Evolutionary conservation across 1,140 invertebrate genomes (phyloP), one percentile per base, ranked within the genome.

Genomic region (Polypedilum vanderplanki): DNA sequence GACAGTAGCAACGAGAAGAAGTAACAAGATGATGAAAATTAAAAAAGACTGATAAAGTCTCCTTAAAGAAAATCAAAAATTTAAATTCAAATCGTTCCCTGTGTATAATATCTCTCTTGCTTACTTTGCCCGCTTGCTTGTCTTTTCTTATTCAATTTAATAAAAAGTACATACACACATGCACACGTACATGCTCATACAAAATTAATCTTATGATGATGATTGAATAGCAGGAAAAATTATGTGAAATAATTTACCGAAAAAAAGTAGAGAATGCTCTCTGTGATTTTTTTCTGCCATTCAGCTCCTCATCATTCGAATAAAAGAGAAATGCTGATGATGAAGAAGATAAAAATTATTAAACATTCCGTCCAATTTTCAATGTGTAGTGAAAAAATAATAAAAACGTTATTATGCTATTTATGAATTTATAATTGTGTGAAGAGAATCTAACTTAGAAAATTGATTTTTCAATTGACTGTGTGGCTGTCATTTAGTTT

Each of bases 351-450:
- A 46, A 57, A 22, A 70, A 70, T 70, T 70, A 70, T 70, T 70
- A 70, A 70, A 70, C 65, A 70, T 70, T 70, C 65, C 65, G 65
- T 70, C 65, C 65, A 70, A 70, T 70, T 57, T 70, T 70, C 65
- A 70, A 70, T 70, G 65, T 70, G 65, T 70, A 70, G 65, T 70
- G 18, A 70, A 70, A 20, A 57, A 57, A 57, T 57, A 57, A 4
- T 12, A 57, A 57, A 57, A 15, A 57, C 12, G 46, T 57, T 57
- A n/a, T 57, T n/a, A 57, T 70, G 65, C 65, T 70, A 70, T 70
- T 70, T 70, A 70, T 70, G 65, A 70, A 70, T 70, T 70, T 70
- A 70, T 70, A 70, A 18, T 22, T 18, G n/a, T 57, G 46, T 57
- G 46, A n/a, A 15, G 15, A 4, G 12, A 57, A n/a, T 57, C 3